phyloP scores from a whole-genome alignment of 2,888 invertebrate species.

The Entomobrya multifasciata region DNA sequence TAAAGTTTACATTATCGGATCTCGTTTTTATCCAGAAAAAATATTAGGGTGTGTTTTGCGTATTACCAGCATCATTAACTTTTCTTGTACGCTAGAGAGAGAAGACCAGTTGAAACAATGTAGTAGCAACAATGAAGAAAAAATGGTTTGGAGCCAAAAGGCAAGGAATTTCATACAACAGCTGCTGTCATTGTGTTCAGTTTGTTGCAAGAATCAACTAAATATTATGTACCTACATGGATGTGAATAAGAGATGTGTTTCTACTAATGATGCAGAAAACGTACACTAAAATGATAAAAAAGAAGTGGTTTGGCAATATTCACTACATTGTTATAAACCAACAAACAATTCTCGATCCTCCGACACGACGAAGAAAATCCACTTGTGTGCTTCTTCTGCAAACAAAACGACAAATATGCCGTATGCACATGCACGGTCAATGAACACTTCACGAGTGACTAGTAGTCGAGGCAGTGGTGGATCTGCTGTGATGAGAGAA shows the following conservation, averaged over 20 bases:
- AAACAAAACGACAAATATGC: slow-evolving; percentile 59
- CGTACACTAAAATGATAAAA: slow-evolving; percentile 27
- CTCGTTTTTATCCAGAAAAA: slow-evolving; percentile 61
- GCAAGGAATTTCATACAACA: slow-evolving; percentile 61
- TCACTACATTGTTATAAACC: background rate
- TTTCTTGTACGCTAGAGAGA: background rate
- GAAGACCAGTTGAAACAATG: slow-evolving; percentile 48
- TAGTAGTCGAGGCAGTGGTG: slow-evolving; percentile 54
- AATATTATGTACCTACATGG: background rate
- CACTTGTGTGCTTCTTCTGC: background rate
- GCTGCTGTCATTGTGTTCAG: slow-evolving; percentile 44
- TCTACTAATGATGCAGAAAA: background rate
- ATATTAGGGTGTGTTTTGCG: slow-evolving; percentile 61
- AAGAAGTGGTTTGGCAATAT: slow-evolving; percentile 54
- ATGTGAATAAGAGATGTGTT: slow-evolving; percentile 4
- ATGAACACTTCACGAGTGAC: slow-evolving; percentile 66
- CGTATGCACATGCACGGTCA: slow-evolving; percentile 68
- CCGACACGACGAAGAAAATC: slow-evolving; percentile 11
- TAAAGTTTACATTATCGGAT: slow-evolving; percentile 12
- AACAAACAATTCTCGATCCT: background rate
- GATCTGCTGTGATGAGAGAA: slow-evolving; percentile 58
- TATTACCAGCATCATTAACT: background rate
- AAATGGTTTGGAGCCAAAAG: slow-evolving; percentile 52
- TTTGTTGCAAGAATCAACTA: slow-evolving; percentile 44
- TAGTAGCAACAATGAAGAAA: slow-evolving; percentile 48